A percentile compares a stretch with the other conserved stretches of the same genome.
Evolutionary conservation across 2,113 vertebrate genomes (phyloP).

Genomic region (Scolopax mira): DNA sequence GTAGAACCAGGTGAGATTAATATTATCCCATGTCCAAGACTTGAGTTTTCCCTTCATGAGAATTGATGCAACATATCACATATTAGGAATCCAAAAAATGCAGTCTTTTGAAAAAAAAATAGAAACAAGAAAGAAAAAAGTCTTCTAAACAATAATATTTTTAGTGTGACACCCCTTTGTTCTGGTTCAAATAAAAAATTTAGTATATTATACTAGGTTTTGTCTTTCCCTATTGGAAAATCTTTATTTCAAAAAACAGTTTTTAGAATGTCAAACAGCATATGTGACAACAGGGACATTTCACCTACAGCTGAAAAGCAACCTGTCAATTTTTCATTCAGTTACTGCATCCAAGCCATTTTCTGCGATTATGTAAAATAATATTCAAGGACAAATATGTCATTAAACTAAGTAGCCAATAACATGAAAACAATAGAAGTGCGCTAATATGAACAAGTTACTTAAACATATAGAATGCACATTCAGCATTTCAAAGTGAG

Average conservation of each 20-base stretch:
- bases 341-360: not conserved
- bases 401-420: not conserved
- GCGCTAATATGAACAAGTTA: not conserved
- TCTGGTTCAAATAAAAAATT: not conserved
- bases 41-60: not conserved
- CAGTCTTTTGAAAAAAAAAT: not conserved
- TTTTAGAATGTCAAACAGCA: not conserved
- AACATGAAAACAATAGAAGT: not conserved
- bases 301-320: not conserved
- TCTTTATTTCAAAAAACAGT: not conserved
- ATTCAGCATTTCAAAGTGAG: not conserved
- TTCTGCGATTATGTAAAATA: not conserved
- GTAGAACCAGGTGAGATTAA: not conserved
- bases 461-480: not conserved
- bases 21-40: not conserved
- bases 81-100: not conserved
- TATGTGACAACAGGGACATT: not conserved
- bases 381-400: not conserved
- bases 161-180: not conserved
- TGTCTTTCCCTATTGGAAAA: not conserved
- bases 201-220: not conserved
- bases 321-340: not conserved
- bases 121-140: not conserved
- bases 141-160: not conserved
- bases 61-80: rapidly evolving